Evolutionary conservation across 1,140 invertebrate genomes (phyloP), one percentile per base, ranked within the genome.

Genomic region (Rhynchophorus ferrugineus): DNA sequence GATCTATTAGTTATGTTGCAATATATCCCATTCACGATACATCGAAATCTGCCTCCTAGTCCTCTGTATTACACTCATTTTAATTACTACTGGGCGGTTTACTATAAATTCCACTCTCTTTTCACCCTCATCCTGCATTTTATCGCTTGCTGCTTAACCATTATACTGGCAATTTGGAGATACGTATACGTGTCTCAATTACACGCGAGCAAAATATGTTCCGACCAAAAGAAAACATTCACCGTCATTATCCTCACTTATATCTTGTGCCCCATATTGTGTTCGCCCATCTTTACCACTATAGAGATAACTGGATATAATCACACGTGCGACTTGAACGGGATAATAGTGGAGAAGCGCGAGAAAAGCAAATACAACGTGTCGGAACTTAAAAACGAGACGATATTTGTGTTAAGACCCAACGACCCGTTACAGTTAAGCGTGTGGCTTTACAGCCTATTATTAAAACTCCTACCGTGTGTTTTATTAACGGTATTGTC

Each of bases 1-100:
- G 93, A 98, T 69, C 77, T 95, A 35, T 73, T 95, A 1, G 91
- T 95, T 0, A 96, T 98, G 91, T 66, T 91, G 20, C 89, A 91
- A 53, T 98, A 96, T 67, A 86, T 96, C 49, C 92, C 92, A 0
- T 95, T 88, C 64, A 82, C 84, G 1, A 76, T 86, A 22, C 89
- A 94, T 66, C 79, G 83, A 63, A 89, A 90, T 58, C 78, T 92
- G 20, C 77, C 78, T 16, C 54, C 59, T 0, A 22, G 47, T 48
- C 71, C 78, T 9, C 72, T 78, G n/a, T 73, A 76, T 0, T 70
- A 75, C 58, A 77, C 82, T 24, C 77, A 75, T 45, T 77, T 72
- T 53, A 85, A 81, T 1, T 92, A 91, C 66, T 71, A 75, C 1
- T 91, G 88, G 87, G 78, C 87, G 0, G 74, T 84, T 2, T 93